Percentiles rank a stretch among this genome's conserved stretches.
Conservation (phyloP, 1,140 invertebrate genomes). For the Olivierus martensii region DNA sequence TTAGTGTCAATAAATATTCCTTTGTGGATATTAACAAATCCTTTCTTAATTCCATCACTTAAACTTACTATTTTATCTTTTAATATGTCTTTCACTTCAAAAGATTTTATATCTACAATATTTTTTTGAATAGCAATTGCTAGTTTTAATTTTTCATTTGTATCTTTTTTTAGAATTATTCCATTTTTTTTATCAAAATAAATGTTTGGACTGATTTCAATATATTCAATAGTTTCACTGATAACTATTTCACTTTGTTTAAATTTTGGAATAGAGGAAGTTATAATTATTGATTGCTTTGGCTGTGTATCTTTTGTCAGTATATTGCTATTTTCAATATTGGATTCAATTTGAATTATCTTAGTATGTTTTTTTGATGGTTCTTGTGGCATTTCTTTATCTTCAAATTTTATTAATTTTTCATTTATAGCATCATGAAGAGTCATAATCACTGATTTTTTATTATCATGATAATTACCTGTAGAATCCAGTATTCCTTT, state of each 20-base stretch:
- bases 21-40: conserved; percentile 57
- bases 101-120: too few species aligned
- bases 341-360: background rate
- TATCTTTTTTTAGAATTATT: too few species aligned
- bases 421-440: conserved; percentile 63
- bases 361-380: background rate
- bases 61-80: too few species aligned
- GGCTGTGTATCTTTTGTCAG: too few species aligned
- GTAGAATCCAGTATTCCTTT: conserved; percentile 63
- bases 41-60: conserved; percentile 65
- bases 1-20: conserved; percentile 56
- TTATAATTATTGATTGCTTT: background rate
- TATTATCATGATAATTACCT: conserved; percentile 61
- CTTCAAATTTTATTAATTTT: conserved; percentile 50
- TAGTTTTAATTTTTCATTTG: too few species aligned
- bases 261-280: background rate
- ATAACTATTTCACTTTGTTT: background rate
- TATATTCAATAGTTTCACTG: background rate
- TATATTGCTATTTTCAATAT: too few species aligned
- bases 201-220: background rate
- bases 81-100: too few species aligned
- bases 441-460: conserved; percentile 59
- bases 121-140: too few species aligned
- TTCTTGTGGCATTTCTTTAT: background rate
- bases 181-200: background rate